phyloP scores from a whole-genome alignment of 2,113 vertebrate genomes.

The Microtus ochrogaster region DNA sequence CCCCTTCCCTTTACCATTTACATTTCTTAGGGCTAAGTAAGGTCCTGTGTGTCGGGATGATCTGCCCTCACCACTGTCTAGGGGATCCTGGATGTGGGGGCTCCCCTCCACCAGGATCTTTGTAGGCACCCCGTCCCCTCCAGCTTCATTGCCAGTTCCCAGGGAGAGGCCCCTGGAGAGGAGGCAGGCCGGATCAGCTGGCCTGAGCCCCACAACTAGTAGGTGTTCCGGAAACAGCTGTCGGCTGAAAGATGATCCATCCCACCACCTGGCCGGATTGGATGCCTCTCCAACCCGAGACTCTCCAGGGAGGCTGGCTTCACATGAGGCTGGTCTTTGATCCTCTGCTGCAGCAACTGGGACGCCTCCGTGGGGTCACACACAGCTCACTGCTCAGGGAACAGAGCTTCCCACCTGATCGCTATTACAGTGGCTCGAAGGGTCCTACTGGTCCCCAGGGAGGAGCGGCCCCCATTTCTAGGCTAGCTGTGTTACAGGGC shows the following conservation, averaged over 20 bases:
- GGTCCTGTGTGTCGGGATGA: background rate
- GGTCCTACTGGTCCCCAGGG: background rate
- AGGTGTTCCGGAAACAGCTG: conserved; percentile 80
- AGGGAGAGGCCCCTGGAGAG: conserved; percentile 16
- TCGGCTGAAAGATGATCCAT: conserved; percentile 73
- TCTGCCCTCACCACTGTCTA: accelerated
- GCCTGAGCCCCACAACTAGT: conserved; percentile 26
- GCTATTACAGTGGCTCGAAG: background rate
- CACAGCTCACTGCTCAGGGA: conserved; percentile 66
- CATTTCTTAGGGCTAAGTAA: background rate
- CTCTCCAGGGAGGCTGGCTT: conserved; percentile 67
- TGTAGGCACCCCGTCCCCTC: conserved; percentile 22
- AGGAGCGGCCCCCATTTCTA: background rate
- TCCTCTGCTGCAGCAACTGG: conserved; percentile 76
- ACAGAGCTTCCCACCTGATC: background rate
- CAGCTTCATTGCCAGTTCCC: background rate
- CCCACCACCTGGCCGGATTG: conserved; percentile 65
- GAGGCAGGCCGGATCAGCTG: conserved; percentile 43
- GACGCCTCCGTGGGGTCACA: conserved; percentile 64
- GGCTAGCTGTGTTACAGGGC: background rate
- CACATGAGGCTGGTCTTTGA: conserved; percentile 75
- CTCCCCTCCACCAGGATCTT: background rate
- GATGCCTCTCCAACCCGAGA: conserved; percentile 42
- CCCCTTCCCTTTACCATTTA: background rate
- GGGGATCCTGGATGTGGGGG: background rate